Evolutionary conservation across 2,113 vertebrate genomes (phyloP).

Genomic region (Ahaetulla prasina): DNA sequence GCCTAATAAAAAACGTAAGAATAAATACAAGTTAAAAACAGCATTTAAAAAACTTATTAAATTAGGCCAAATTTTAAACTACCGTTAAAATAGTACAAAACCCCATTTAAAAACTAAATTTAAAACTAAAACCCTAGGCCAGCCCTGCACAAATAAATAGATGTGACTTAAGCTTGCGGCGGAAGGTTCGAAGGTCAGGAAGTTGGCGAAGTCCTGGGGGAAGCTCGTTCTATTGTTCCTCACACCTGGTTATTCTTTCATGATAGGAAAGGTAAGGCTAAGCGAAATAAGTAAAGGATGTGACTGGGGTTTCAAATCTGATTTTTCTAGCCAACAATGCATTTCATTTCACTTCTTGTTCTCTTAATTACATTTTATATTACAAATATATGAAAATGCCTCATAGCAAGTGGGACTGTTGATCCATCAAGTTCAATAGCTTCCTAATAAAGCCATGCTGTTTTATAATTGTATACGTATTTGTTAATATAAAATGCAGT

Average conservation of each 20-base stretch:
- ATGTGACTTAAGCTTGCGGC: no score
- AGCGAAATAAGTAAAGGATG: neutral
- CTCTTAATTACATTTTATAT: neutral
- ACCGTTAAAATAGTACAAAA: no score
- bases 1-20: no score
- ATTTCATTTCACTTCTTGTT: neutral
- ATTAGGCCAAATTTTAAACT: no score
- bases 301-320: neutral
- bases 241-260: neutral
- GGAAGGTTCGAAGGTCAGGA: no score
- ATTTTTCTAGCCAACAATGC: neutral
- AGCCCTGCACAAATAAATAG: no score
- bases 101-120: no score
- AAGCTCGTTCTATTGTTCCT: neutral
- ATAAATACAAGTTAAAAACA: no score
- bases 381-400: neutral
- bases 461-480: neutral
- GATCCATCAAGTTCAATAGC: neutral
- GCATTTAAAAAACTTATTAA: no score
- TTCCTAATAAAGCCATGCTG: neutral
- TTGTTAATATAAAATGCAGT: neutral
- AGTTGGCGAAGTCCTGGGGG: no score
- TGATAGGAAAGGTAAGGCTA: neutral
- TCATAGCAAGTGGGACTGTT: neutral
- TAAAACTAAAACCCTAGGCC: no score